Percentiles rank a stretch among this genome's conserved stretches.
phyloP scores from a whole-genome alignment of 2,113 vertebrate genomes.

The Gopherus flavomarginatus region DNA sequence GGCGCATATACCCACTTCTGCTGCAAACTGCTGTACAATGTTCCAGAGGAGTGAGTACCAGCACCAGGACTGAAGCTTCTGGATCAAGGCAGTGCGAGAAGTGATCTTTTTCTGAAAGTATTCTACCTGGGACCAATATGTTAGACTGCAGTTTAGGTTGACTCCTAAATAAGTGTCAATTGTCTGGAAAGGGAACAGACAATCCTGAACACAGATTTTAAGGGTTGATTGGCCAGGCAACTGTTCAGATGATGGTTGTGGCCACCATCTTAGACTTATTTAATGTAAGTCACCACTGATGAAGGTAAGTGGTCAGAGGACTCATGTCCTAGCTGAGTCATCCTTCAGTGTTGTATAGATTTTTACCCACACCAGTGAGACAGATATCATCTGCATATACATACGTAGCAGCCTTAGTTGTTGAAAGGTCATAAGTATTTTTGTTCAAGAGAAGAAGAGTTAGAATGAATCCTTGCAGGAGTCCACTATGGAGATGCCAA shows the following conservation, averaged over 20 bases:
- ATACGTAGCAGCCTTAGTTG: neutral
- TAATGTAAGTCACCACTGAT: neutral
- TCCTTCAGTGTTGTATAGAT: neutral
- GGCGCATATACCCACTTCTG: neutral
- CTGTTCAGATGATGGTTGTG: neutral
- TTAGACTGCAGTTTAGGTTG: neutral
- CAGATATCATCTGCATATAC: neutral
- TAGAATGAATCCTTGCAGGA: neutral
- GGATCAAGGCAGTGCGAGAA: no score
- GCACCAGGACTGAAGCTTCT: neutral
- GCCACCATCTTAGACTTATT: neutral
- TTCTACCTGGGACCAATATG: no score
- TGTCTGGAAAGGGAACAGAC: neutral
- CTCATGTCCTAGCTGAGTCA: neutral
- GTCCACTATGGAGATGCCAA: neutral
- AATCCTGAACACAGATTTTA: neutral
- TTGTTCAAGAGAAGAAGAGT: neutral
- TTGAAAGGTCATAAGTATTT: neutral
- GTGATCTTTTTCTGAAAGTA: no score
- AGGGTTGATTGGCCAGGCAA: neutral
- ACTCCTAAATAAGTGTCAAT: neutral
- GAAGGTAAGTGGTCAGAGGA: neutral
- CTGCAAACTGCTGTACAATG: neutral
- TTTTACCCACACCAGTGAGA: neutral
- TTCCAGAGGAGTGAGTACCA: neutral